These are phyloP conservation scores for Scophthalmus maximus DNA, from an alignment of 2,113 vertebrate genomes.

Conservation along the genomic window DNA sequence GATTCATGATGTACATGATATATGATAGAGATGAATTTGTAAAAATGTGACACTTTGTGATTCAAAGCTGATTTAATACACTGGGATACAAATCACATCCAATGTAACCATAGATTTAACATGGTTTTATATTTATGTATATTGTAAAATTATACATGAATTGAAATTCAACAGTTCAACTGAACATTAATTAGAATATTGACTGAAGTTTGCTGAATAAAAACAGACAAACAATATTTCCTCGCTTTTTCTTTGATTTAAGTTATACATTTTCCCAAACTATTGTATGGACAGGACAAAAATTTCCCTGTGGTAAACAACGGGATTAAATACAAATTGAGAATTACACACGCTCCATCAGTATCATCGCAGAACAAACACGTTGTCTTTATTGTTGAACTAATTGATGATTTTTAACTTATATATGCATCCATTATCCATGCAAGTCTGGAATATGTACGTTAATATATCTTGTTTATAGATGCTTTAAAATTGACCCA, in stretches of 20 bases:
- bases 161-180: not conserved
- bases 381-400: slow-evolving; percentile 6
- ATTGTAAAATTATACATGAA: not conserved
- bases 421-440: slow-evolving; percentile 1
- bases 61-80: too few relatives aligned
- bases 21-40: not conserved
- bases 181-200: too few relatives aligned
- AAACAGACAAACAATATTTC: not conserved
- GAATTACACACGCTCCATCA: slow-evolving; percentile 11
- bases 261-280: not conserved
- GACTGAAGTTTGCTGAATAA: not conserved
- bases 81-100: not conserved
- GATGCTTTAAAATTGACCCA: slow-evolving; percentile 8
- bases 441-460: slow-evolving; percentile 1
- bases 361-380: not conserved
- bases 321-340: slow-evolving; percentile 17
- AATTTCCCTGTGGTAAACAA: slow-evolving; percentile 12
- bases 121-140: not conserved
- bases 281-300: not conserved
- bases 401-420: slow-evolving; percentile 34
- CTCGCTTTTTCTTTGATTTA: not conserved
- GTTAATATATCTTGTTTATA: slow-evolving; percentile 15
- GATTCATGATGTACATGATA: not conserved
- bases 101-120: not conserved
- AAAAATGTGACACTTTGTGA: not conserved